These are phyloP conservation scores for Therioaphis trifolii DNA, from an alignment of 2,888 invertebrate genomes.

Conservation along the genomic window DNA sequence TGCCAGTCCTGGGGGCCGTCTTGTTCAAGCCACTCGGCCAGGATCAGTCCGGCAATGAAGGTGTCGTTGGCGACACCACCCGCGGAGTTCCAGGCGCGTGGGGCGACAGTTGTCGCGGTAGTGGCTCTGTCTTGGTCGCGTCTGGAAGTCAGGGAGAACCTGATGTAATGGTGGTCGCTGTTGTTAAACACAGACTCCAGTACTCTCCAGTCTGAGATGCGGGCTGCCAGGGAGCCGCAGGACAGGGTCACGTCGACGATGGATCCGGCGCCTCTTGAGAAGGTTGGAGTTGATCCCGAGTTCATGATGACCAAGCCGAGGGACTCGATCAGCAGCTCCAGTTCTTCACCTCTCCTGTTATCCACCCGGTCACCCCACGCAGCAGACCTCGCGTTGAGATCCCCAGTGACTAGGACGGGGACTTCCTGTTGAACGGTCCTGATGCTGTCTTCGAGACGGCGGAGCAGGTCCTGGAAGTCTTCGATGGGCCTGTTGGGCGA, in stretches of 20 bases:
- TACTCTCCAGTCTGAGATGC: not conserved
- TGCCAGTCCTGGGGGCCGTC: too few species aligned
- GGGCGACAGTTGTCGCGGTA: too few species aligned
- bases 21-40: too few species aligned
- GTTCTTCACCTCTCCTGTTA: not conserved
- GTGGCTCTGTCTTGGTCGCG: too few species aligned
- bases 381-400: not conserved
- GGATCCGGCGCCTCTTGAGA: not conserved
- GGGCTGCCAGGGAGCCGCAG: not conserved
- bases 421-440: not conserved
- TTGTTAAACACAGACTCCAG: not conserved
- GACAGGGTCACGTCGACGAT: too few species aligned
- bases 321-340: not conserved
- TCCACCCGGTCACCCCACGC: not conserved
- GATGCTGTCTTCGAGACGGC: not conserved
- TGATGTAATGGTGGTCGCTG: not conserved
- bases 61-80: too few species aligned
- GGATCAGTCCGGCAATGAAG: too few species aligned
- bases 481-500: not conserved
- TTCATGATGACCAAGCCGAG: not conserved
- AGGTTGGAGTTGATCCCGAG: not conserved
- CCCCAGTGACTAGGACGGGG: not conserved
- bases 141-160: not conserved
- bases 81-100: too few species aligned
- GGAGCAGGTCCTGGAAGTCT: not conserved